Conservation (phyloP, 2,888 invertebrate species). For the Lycocerus yunnanus region DNA sequence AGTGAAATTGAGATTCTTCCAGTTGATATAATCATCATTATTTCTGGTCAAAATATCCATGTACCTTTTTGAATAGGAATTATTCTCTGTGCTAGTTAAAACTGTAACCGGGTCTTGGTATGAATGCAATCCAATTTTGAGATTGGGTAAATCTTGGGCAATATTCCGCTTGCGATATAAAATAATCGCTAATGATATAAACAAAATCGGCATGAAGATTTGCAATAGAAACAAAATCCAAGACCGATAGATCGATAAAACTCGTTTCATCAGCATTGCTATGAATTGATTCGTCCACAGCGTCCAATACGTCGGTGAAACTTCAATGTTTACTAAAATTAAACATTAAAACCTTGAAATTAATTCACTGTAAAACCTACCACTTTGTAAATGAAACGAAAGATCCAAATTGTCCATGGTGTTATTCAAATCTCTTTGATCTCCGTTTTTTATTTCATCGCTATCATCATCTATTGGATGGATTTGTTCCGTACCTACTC, state of each 20-base stretch:
- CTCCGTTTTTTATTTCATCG: neutral
- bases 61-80: conserved; percentile 46
- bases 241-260: conserved; percentile 62
- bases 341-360: neutral
- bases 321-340: neutral
- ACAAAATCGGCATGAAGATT: conserved; percentile 69
- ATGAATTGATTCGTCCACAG: conserved; percentile 47
- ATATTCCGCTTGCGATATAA: conserved; percentile 59
- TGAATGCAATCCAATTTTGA: conserved; percentile 60
- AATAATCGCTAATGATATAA: conserved; percentile 65
- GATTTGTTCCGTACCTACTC: conserved; percentile 40
- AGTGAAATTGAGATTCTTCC: conserved; percentile 43
- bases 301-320: neutral
- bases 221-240: conserved; percentile 68
- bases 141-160: conserved; percentile 58
- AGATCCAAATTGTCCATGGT: neutral
- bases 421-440: neutral
- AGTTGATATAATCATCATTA: conserved; percentile 7
- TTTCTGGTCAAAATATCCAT: conserved; percentile 40
- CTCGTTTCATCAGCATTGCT: conserved; percentile 53
- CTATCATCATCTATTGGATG: neutral
- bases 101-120: conserved; percentile 50
- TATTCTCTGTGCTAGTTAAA: conserved; percentile 38
- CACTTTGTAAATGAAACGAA: neutral
- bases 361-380: neutral